Evolutionary conservation across 2,888 invertebrate genomes (phyloP).

Genomic region (Cetonia aurata): DNA sequence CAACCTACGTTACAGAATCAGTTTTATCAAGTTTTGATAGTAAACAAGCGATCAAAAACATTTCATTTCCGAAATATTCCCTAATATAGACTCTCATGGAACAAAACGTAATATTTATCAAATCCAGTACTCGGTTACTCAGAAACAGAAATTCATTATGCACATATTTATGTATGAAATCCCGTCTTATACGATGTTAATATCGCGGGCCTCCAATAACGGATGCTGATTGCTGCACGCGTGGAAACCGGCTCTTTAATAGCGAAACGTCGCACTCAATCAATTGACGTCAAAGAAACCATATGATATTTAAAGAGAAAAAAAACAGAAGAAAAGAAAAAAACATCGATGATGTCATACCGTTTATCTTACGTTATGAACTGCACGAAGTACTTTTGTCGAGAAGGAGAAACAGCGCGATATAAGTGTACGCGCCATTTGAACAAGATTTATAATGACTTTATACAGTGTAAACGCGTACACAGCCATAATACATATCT

Average conservation of each 20-base stretch:
- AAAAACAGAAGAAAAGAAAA: background rate
- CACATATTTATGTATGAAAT: background rate
- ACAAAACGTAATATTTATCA: no score
- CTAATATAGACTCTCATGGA: no score
- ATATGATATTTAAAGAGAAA: constrained; percentile 30
- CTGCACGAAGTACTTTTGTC: no score
- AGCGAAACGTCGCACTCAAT: constrained; percentile 12
- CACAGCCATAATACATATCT: background rate
- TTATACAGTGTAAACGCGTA: background rate
- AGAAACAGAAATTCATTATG: background rate
- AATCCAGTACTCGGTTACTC: no score
- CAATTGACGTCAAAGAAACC: constrained; percentile 39
- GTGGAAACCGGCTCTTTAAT: constrained; percentile 9
- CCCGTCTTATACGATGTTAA: no score
- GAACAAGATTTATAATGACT: background rate
- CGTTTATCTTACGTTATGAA: constrained; percentile 9
- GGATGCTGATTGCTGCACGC: background rate
- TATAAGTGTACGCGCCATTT: constrained; percentile 4
- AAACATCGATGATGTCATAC: constrained; percentile 37
- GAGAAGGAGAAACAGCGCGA: constrained; percentile 6
- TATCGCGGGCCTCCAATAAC: background rate
- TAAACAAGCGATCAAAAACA: no score
- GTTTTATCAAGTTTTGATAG: no score
- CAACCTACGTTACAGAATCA: no score
- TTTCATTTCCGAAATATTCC: no score